Percentiles rank a stretch among this genome's conserved stretches.
phyloP scores from a whole-genome alignment of 2,113 vertebrate species.

The Ceyx margarethae region DNA sequence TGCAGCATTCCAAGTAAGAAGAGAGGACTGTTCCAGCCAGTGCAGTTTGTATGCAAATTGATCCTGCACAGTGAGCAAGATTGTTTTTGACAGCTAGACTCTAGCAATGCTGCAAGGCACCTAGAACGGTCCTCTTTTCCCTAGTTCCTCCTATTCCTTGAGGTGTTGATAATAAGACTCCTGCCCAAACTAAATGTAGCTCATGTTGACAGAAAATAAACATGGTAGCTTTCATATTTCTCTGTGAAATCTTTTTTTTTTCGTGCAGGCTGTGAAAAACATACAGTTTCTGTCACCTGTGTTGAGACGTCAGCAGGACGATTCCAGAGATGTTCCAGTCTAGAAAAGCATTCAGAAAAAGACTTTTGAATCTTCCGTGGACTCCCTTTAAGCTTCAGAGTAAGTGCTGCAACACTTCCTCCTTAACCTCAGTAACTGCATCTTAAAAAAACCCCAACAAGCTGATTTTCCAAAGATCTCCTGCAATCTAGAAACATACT shows the following conservation, averaged over 20 bases:
- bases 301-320: background rate
- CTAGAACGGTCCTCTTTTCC: background rate
- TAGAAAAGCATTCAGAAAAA: background rate
- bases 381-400: background rate
- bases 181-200: background rate
- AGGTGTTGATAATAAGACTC: slow-evolving; percentile 28
- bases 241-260: slow-evolving; percentile 23
- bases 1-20: background rate
- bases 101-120: slow-evolving; percentile 33
- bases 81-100: slow-evolving; percentile 55
- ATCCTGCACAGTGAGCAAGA: background rate
- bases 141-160: background rate
- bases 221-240: slow-evolving; percentile 32
- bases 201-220: slow-evolving; percentile 14
- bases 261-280: background rate
- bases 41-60: slow-evolving; percentile 53
- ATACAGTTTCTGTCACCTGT: slow-evolving; percentile 23
- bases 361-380: background rate
- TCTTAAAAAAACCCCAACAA: background rate
- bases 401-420: background rate
- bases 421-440: background rate
- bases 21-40: slow-evolving; percentile 9
- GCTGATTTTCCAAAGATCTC: slow-evolving; percentile 45
- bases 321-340: background rate
- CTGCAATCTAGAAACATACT: slow-evolving; percentile 23